phyloP scores from a whole-genome alignment of 2,888 invertebrate genomes.

The Lamellibrachia columna region DNA sequence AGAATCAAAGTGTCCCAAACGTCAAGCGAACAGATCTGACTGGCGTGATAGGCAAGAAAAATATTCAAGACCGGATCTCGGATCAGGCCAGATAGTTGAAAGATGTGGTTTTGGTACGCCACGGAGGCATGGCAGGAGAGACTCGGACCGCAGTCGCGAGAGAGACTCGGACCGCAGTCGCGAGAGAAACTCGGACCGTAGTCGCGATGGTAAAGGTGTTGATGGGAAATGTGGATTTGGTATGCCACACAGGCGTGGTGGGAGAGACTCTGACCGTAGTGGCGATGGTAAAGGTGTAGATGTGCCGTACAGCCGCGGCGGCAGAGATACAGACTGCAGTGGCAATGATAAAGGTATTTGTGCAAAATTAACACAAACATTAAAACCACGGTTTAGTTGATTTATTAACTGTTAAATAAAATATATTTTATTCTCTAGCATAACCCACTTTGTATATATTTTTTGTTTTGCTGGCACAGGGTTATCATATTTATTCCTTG shows the following conservation, averaged over 20 bases:
- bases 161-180: not conserved
- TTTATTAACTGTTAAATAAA: not conserved
- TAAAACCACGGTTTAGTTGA: not conserved
- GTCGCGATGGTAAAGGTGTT: not conserved
- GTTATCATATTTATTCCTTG: not conserved
- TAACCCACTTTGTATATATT: not conserved
- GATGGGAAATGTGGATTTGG: not conserved
- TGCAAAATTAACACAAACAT: not conserved
- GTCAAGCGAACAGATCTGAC: not conserved
- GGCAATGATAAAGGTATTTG: not conserved
- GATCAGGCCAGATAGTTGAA: not conserved
- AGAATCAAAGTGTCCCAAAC: not conserved
- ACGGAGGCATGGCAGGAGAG: not conserved
- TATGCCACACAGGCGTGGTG: not conserved
- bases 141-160: not conserved
- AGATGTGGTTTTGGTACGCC: not conserved
- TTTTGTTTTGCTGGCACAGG: not conserved
- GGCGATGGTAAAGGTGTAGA: too few relatives aligned
- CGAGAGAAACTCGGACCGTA: not conserved
- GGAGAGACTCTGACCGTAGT: not conserved
- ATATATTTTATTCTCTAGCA: not conserved
- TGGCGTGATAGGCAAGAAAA: not conserved
- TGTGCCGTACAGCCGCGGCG: too few relatives aligned
- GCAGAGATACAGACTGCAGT: too few relatives aligned
- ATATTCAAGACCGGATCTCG: not conserved